These are phyloP conservation scores for Crossocerus cetratus DNA, from an alignment of 2,888 invertebrate species.

Conservation along the genomic window DNA sequence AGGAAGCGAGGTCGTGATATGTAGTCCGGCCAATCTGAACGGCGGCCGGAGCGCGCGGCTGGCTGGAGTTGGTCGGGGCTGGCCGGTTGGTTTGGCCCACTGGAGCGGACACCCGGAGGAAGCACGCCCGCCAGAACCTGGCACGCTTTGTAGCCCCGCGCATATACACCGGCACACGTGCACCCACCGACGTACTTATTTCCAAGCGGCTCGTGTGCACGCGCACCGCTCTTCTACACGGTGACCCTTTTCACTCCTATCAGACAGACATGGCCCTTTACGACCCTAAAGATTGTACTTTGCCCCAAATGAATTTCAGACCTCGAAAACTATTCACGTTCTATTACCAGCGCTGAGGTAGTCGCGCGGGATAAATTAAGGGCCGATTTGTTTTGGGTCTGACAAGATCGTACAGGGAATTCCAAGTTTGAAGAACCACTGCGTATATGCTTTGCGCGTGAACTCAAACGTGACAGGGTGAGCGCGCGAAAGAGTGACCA, in stretches of 20 bases:
- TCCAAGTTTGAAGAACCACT: constrained; percentile 16
- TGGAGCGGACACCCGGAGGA: constrained; percentile 77
- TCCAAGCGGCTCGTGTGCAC: constrained; percentile 30
- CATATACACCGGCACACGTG: constrained; percentile 56
- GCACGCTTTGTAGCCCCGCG: constrained; percentile 74
- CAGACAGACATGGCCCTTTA: not conserved
- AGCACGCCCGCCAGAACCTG: constrained; percentile 76
- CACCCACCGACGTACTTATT: constrained; percentile 46
- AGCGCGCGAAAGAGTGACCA: constrained; percentile 48
- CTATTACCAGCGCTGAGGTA: not conserved
- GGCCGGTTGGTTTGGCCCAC: constrained; percentile 74
- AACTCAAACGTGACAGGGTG: constrained; percentile 36
- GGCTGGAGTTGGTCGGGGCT: constrained; percentile 57
- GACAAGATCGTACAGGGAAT: not conserved
- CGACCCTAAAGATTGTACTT: not conserved
- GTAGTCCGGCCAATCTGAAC: constrained; percentile 66
- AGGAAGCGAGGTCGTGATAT: constrained; percentile 30
- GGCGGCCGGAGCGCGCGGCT: constrained; percentile 58
- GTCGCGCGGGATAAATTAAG: not conserved
- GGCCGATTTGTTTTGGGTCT: no score
- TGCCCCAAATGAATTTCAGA: not conserved
- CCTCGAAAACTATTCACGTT: not conserved
- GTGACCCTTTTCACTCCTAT: constrained; percentile 17
- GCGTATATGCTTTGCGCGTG: constrained; percentile 21
- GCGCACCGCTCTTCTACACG: constrained; percentile 41